Conservation (phyloP, 1,140 invertebrate species). For the Psilanteris sp. region DNA sequence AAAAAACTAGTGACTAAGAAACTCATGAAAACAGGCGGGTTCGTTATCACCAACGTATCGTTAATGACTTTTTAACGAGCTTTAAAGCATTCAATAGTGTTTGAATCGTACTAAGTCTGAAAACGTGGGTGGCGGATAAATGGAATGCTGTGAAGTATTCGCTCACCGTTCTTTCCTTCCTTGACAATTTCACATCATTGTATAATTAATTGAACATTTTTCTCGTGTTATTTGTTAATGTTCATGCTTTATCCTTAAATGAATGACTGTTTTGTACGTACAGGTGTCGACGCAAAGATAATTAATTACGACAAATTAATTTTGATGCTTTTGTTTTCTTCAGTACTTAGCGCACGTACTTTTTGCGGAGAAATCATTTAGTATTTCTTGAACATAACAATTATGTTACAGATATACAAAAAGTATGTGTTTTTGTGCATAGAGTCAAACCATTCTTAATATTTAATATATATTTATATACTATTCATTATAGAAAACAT, state of each 20-base stretch:
- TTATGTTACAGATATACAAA: no score
- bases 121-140: slow-evolving; percentile 13
- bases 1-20: slow-evolving; percentile 39
- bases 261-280: background rate
- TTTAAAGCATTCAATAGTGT: slow-evolving; percentile 48
- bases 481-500: no score
- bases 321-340: background rate
- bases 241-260: background rate
- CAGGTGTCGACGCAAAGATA: slow-evolving; percentile 7
- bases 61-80: slow-evolving; percentile 68
- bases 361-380: no score
- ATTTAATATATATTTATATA: no score
- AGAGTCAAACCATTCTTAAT: no score
- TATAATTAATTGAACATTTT: slow-evolving; percentile 35
- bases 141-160: background rate
- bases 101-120: slow-evolving; percentile 30
- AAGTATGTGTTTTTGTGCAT: no score
- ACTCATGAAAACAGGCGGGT: slow-evolving; percentile 45
- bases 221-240: slow-evolving; percentile 2
- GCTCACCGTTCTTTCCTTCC: slow-evolving; percentile 8
- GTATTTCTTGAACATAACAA: no score
- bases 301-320: slow-evolving; percentile 13
- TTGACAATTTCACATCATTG: slow-evolving; percentile 44
- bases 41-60: slow-evolving; percentile 61
- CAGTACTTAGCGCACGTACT: no score